These are phyloP conservation scores for Cephus pulcher DNA, from an alignment of 2,888 invertebrate species.

Conservation along the genomic window DNA sequence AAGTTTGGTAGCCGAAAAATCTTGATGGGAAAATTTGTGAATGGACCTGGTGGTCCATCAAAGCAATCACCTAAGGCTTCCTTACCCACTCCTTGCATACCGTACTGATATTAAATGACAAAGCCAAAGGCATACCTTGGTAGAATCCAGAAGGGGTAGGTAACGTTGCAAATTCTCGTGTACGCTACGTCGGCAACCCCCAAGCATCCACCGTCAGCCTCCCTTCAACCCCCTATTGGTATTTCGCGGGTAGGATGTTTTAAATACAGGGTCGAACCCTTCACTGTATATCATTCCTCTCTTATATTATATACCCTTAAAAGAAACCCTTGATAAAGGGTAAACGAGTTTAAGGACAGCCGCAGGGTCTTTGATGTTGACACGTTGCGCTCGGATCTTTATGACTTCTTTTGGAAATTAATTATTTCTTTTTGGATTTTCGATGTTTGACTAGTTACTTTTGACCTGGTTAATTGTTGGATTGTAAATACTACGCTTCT, in stretches of 20 bases:
- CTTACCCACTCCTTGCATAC: constrained; percentile 58
- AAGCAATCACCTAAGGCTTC: constrained; percentile 66
- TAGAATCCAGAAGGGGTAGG: constrained; percentile 30
- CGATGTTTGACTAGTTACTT: neutral
- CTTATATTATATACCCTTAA: neutral
- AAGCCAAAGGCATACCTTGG: constrained; percentile 66
- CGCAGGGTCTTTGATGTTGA: constrained; percentile 58
- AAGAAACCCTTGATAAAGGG: constrained; percentile 52
- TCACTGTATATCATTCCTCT: neutral
- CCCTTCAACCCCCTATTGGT: constrained; percentile 56
- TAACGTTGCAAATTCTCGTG: constrained; percentile 59
- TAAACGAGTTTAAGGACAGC: constrained; percentile 58
- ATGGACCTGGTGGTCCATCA: constrained; percentile 59
- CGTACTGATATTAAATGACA: constrained; percentile 66
- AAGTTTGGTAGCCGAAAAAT: neutral
- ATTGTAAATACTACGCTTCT: neutral
- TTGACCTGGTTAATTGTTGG: neutral
- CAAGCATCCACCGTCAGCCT: constrained; percentile 14
- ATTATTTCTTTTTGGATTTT: neutral
- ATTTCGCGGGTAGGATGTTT: constrained; percentile 64
- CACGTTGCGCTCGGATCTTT: constrained; percentile 11
- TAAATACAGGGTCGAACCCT: constrained; percentile 50
- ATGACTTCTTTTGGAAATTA: neutral
- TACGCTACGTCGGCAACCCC: constrained; percentile 25
- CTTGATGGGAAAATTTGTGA: constrained; percentile 44